A percentile compares a stretch with the other conserved stretches of the same genome.
phyloP scores from a whole-genome alignment of 1,140 invertebrate species.

The Proales similis region DNA sequence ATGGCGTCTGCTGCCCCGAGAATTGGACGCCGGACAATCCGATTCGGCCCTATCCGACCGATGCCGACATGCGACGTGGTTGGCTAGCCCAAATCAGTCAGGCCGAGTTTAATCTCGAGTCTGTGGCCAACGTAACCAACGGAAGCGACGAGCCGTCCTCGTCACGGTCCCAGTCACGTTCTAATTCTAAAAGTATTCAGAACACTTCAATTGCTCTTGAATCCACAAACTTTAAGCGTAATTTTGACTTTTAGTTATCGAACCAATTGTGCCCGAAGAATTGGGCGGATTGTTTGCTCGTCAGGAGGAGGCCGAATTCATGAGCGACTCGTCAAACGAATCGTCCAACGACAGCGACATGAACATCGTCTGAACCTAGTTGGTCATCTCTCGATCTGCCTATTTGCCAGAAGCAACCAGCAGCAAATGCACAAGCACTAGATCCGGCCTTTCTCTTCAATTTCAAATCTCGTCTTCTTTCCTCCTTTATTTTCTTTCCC shows the following conservation, averaged over 20 bases:
- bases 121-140: not conserved
- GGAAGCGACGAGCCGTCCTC: not conserved
- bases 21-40: slow-evolving; percentile 21
- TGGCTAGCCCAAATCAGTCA: slow-evolving; percentile 5
- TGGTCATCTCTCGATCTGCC: no score
- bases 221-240: no score
- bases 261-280: slow-evolving; percentile 29
- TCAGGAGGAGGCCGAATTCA: slow-evolving; percentile 1
- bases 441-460: no score
- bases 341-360: slow-evolving; percentile 15
- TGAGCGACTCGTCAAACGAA: slow-evolving; percentile 24
- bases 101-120: not conserved
- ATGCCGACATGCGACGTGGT: slow-evolving; percentile 28
- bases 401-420: no score
- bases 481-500: no score
- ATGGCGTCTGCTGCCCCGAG: slow-evolving; percentile 11
- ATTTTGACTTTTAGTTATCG: no score
- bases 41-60: slow-evolving; percentile 26
- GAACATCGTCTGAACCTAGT: no score
- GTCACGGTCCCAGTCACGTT: not conserved
- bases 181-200: slow-evolving; percentile 26
- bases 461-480: no score
- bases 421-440: no score
- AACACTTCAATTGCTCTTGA: no score
- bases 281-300: slow-evolving; percentile 16